A percentile compares a stretch with the other conserved stretches of the same genome.
phyloP scores from a whole-genome alignment of 2,797 vertebrate genomes.

The Amblyraja radiata region DNA sequence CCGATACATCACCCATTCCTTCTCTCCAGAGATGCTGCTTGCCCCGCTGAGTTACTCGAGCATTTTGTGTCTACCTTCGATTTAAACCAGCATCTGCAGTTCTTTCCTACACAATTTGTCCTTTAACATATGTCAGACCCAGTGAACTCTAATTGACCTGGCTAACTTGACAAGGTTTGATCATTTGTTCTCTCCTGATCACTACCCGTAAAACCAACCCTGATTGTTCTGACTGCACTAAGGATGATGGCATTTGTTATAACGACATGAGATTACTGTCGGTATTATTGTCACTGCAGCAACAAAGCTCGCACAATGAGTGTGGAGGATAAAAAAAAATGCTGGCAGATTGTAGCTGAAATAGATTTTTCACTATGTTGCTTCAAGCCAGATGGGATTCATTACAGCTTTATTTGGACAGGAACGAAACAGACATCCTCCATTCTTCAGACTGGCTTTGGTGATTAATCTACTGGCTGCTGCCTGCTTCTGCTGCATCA shows the following conservation, averaged over 20 bases:
- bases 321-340: neutral
- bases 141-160: neutral
- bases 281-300: neutral
- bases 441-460: slow-evolving; percentile 35
- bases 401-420: slow-evolving; percentile 38
- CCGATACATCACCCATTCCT: too few species aligned
- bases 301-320: slow-evolving; percentile 19
- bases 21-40: too few species aligned
- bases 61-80: too few species aligned
- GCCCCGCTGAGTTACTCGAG: too few species aligned
- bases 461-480: slow-evolving; percentile 34
- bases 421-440: slow-evolving; percentile 35
- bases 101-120: neutral
- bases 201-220: neutral
- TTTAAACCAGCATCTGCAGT: too few species aligned
- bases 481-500: slow-evolving; percentile 13
- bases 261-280: slow-evolving; percentile 2
- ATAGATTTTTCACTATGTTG: slow-evolving; percentile 35
- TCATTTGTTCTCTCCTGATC: neutral
- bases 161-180: neutral
- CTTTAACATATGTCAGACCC: neutral
- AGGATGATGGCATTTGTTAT: neutral
- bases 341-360: slow-evolving; percentile 29
- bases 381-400: slow-evolving; percentile 37
- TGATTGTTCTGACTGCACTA: neutral